Percentiles rank a stretch among this genome's conserved stretches.
Evolutionary conservation across 2,888 invertebrate genomes (phyloP).

Genomic region (Pseudococcus viburni): DNA sequence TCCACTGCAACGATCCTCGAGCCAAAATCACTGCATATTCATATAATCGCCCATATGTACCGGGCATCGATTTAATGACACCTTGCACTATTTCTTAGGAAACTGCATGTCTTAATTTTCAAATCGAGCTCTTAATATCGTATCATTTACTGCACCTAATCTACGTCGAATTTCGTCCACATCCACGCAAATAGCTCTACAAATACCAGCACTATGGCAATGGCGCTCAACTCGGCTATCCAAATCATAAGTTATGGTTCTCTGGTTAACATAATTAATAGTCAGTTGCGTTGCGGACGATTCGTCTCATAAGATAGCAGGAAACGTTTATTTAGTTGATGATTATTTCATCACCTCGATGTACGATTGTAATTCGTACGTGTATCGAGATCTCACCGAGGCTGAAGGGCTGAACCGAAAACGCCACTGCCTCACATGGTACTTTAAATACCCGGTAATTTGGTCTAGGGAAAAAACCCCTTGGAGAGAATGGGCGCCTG

Average conservation of each 20-base stretch:
- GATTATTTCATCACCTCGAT: conserved; percentile 42
- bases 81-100: too few relatives aligned
- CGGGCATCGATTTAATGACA: too few relatives aligned
- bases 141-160: too few relatives aligned
- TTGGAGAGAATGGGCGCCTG: conserved; percentile 6
- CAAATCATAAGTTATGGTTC: conserved; percentile 11
- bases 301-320: not conserved
- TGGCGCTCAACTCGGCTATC: not conserved
- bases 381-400: not conserved
- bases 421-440: not conserved
- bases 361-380: not conserved
- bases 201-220: not conserved
- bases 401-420: not conserved
- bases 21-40: too few relatives aligned
- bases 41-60: too few relatives aligned
- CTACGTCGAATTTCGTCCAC: not conserved
- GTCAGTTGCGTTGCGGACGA: not conserved
- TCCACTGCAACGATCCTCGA: too few relatives aligned
- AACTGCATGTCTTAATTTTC: too few relatives aligned
- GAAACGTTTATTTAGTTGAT: conserved; percentile 22
- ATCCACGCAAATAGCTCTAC: not conserved
- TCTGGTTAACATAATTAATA: conserved; percentile 18
- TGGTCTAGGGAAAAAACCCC: not conserved
- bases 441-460: not conserved
- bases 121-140: too few relatives aligned